Conservation (phyloP, 2,888 invertebrate genomes). For the Quadroppia sp. region DNA sequence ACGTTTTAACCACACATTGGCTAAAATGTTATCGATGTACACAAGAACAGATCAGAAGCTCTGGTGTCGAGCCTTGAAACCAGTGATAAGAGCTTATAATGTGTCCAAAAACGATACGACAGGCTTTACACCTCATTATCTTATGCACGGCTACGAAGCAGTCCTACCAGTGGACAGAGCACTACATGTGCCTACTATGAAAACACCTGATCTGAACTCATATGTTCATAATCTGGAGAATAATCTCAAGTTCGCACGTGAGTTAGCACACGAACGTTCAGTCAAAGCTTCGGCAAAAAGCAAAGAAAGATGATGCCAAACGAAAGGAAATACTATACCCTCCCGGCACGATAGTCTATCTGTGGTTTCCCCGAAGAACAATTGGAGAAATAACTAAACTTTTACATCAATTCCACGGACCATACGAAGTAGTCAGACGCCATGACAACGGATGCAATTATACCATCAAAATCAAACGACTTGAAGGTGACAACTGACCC, state of each 20-base stretch:
- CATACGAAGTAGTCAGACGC: neutral
- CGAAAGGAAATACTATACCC: neutral
- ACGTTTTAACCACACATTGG: constrained; percentile 47
- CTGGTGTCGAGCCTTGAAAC: constrained; percentile 46
- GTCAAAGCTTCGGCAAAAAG: neutral
- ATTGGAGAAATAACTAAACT: neutral
- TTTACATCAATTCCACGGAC: neutral
- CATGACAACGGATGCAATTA: neutral
- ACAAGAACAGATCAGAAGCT: constrained; percentile 43
- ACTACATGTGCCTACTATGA: neutral
- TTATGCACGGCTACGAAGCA: constrained; percentile 46
- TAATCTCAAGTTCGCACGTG: neutral
- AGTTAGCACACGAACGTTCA: neutral
- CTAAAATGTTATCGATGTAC: constrained; percentile 46
- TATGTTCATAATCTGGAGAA: neutral
- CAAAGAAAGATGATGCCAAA: neutral
- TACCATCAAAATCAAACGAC: too few relatives aligned
- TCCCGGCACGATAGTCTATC: constrained; percentile 28
- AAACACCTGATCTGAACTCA: neutral
- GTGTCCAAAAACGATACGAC: constrained; percentile 44
- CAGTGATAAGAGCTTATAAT: constrained; percentile 46
- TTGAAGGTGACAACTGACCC: too few relatives aligned
- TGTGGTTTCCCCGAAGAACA: neutral
- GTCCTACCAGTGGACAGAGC: constrained; percentile 44
- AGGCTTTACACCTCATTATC: constrained; percentile 45